phyloP scores from a whole-genome alignment of 2,113 vertebrate species.

The Daboia siamensis region DNA sequence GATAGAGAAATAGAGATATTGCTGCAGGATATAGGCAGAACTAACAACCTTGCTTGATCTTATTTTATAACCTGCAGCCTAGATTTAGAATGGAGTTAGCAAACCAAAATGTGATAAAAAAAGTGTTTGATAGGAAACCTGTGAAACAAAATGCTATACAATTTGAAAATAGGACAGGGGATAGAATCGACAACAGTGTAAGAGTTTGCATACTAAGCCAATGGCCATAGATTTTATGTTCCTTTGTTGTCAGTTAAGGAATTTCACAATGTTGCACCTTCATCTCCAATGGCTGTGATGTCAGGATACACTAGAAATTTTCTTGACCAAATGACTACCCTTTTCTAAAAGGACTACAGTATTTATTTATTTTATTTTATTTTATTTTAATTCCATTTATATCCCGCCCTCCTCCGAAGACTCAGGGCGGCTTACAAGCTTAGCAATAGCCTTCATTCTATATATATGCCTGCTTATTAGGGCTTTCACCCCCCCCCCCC shows the following conservation, averaged over 20 bases:
- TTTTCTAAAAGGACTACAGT: not conserved
- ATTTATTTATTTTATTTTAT: too few relatives aligned
- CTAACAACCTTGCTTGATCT: not conserved
- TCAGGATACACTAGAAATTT: not conserved
- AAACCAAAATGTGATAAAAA: slow-evolving; percentile 25
- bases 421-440: too few relatives aligned
- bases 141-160: not conserved
- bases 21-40: not conserved
- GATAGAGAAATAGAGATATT: not conserved
- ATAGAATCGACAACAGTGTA: not conserved
- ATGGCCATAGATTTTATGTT: not conserved
- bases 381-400: too few relatives aligned
- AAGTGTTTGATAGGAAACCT: not conserved
- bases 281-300: not conserved
- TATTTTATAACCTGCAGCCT: slow-evolving; percentile 17
- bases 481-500: too few relatives aligned
- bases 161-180: too few relatives aligned
- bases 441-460: too few relatives aligned
- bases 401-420: too few relatives aligned
- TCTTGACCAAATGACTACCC: not conserved
- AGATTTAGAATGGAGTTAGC: not conserved
- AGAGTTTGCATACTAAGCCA: not conserved
- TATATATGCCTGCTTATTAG: too few relatives aligned
- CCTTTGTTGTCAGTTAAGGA: not conserved
- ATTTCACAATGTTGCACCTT: not conserved